phyloP scores from a whole-genome alignment of 2,113 vertebrate species.

The Plotosus lineatus region DNA sequence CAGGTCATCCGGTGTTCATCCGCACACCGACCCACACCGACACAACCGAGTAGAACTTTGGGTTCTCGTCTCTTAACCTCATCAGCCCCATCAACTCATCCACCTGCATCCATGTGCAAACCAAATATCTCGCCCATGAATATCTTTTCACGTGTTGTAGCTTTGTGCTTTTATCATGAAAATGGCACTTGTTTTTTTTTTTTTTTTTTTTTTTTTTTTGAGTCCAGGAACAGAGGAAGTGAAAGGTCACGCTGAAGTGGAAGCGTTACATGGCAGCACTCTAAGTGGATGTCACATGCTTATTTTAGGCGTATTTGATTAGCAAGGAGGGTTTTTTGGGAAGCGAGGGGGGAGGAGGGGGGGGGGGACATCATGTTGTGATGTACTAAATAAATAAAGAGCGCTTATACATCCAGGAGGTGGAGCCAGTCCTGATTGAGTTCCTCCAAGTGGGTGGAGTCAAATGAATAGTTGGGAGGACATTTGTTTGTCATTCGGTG shows the following conservation, averaged over 20 bases:
- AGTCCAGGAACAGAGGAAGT: background rate
- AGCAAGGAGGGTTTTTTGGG: too few relatives aligned
- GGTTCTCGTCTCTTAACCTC: background rate
- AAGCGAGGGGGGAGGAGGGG: too few relatives aligned
- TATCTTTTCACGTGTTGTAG: constrained; percentile 22
- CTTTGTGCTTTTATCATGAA: constrained; percentile 28
- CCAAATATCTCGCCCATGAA: constrained; percentile 41
- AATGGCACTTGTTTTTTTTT: background rate
- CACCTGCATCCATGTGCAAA: constrained; percentile 30
- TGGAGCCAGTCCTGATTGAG: background rate
- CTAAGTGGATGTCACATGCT: background rate
- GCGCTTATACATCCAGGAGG: background rate
- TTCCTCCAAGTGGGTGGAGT: background rate
- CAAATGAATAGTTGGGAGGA: too few relatives aligned
- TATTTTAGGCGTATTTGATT: constrained; percentile 48
- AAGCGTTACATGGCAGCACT: constrained; percentile 35
- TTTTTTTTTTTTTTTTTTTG: background rate
- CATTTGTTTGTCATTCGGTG: too few relatives aligned
- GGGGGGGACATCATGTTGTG: too few relatives aligned
- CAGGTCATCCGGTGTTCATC: background rate
- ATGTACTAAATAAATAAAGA: too few relatives aligned
- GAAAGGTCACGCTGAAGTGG: constrained; percentile 52
- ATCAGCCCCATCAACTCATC: constrained; percentile 37
- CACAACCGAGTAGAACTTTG: background rate
- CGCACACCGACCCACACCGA: background rate